Percentiles rank a stretch among this genome's conserved stretches.
phyloP scores from a whole-genome alignment of 2,888 invertebrate species.

The Stenoptilia bipunctidactyla region DNA sequence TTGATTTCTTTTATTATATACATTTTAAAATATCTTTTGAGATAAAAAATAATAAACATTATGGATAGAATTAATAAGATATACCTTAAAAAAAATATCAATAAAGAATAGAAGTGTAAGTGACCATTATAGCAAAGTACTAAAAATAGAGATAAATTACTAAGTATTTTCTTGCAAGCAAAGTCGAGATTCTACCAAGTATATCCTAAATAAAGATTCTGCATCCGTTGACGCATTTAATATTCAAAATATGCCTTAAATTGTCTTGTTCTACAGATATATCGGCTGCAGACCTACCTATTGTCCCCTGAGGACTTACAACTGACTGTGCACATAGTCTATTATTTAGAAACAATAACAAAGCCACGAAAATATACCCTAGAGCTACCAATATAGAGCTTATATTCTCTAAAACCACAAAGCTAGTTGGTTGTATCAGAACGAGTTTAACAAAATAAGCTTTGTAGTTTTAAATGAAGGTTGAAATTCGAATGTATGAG shows the following conservation, averaged over 20 bases:
- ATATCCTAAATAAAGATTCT: conserved; percentile 23
- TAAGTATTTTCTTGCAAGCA: background rate
- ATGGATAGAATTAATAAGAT: too few species aligned
- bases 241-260: conserved; percentile 57
- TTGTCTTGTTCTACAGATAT: conserved; percentile 59
- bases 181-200: too few species aligned
- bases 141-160: background rate
- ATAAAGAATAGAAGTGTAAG: too few species aligned
- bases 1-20: too few species aligned
- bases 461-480: conserved; percentile 11
- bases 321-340: conserved; percentile 16
- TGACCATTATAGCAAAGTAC: too few species aligned
- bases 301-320: conserved; percentile 60
- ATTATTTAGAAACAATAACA: conserved; percentile 17
- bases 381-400: background rate
- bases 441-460: conserved; percentile 12
- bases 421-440: conserved; percentile 14
- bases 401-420: background rate
- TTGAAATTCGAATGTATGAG: conserved; percentile 17
- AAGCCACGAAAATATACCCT: conserved; percentile 20
- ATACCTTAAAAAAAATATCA: too few species aligned
- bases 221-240: conserved; percentile 35
- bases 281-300: conserved; percentile 55
- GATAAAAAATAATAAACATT: too few species aligned
- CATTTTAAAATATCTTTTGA: too few species aligned